Evolutionary conservation across 2,113 vertebrate genomes (phyloP), one percentile per base, ranked within the genome.

Genomic region (Bos javanicus): DNA sequence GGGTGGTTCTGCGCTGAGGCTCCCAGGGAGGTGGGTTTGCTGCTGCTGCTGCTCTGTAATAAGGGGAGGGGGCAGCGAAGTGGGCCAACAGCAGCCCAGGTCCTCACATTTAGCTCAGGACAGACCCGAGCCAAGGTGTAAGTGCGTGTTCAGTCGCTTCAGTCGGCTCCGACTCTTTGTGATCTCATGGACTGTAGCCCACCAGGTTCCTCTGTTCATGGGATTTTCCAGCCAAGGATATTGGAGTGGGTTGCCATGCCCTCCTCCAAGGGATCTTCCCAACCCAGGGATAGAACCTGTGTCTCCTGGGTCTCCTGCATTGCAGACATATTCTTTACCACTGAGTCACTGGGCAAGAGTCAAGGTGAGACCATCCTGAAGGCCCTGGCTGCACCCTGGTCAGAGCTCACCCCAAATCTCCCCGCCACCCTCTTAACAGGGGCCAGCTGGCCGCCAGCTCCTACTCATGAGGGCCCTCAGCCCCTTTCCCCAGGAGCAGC

Each of bases 1-100:
- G 67, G 64, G 91, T 0, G 0, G 95, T 94, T 57, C 10, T 17
- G 0, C 0, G 60, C 91, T 33, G 82, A 0, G 7, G 54, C 90
- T 26, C 80, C 0, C 13, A 0, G 0, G 3, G 85, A 0, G 0
- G 81, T 0, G 86, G 62, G 87, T 90, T 62, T 60, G 39, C 50
- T 13, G 5, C 95, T 4, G 71, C 21, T 3, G 52, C 46, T 90
- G 62, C 43, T 48, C 25, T 13, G 33, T 0, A 1, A n/a, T 30
- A 25, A 19, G 13, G 25, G 12, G 30, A 8, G 57, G 46, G 26
- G 23, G 19, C 13, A 2, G 64, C 0, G 0, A 59, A 39, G 52
- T 7, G n/a, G n/a, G 81, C 15, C 0, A 16, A 33, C 19, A 56
- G 19, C 80, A 78, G 62, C 85, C 48, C 13, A 28, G 67, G 33